Conservation (phyloP, 2,797 vertebrate genomes). For the Mastacembelus armatus region DNA sequence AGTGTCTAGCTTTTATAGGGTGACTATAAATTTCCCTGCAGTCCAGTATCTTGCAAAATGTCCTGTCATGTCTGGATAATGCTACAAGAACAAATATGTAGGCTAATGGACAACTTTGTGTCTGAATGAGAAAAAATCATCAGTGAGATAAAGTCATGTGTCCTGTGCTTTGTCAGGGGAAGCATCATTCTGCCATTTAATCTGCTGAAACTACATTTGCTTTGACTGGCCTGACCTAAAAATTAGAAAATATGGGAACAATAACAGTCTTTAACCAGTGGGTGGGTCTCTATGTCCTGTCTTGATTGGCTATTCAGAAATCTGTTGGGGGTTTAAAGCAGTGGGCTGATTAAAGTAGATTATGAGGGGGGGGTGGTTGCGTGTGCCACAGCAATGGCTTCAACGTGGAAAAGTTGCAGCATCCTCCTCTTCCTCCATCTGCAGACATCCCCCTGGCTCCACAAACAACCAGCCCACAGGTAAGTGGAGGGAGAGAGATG, state of each 20-base stretch:
- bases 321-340: slow-evolving; percentile 49
- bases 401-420: slow-evolving; percentile 50
- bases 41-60: too few species aligned
- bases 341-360: slow-evolving; percentile 75
- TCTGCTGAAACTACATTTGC: slow-evolving; percentile 17
- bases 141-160: too few species aligned
- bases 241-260: slow-evolving; percentile 15
- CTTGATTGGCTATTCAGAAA: slow-evolving; percentile 50
- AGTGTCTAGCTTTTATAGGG: too few species aligned
- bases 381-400: slow-evolving; percentile 62
- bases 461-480: slow-evolving; percentile 41
- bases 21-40: too few species aligned
- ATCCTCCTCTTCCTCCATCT: slow-evolving; percentile 52
- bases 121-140: too few species aligned
- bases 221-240: slow-evolving; percentile 19
- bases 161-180: too few species aligned
- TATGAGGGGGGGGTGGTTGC: slow-evolving; percentile 42
- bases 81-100: too few species aligned
- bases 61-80: too few species aligned
- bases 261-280: background rate
- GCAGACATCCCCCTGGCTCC: slow-evolving; percentile 21
- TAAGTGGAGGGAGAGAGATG: slow-evolving; percentile 19
- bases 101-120: too few species aligned
- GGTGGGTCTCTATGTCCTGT: slow-evolving; percentile 7
- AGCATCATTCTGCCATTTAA: too few species aligned